Conservation (phyloP, 2,888 invertebrate genomes). For the Papilio gigon region DNA sequence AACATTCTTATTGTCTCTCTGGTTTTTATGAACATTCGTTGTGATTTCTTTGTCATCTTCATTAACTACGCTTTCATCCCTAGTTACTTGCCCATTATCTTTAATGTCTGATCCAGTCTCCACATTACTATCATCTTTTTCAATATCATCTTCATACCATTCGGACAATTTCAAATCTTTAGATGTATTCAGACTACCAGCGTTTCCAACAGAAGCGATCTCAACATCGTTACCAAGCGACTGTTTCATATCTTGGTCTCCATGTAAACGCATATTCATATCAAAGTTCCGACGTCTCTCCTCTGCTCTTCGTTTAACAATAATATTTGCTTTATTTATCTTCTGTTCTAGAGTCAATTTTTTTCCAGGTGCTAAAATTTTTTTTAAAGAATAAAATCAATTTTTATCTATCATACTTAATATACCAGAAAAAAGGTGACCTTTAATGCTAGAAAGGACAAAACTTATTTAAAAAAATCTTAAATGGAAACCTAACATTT, state of each 20-base stretch:
- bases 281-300: conserved; percentile 46
- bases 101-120: background rate
- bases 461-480: background rate
- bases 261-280: conserved; percentile 37
- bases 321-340: conserved; percentile 64
- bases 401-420: background rate
- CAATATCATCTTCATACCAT: background rate
- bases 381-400: conserved; percentile 31
- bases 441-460: background rate
- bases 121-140: background rate
- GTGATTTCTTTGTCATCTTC: background rate
- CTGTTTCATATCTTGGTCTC: conserved; percentile 23
- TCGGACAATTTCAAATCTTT: background rate
- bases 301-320: conserved; percentile 58
- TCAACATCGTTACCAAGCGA: conserved; percentile 30
- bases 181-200: background rate
- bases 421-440: too few relatives aligned
- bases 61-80: background rate
- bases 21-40: background rate
- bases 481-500: too few relatives aligned
- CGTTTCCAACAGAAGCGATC: background rate
- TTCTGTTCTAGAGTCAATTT: conserved; percentile 61
- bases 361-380: conserved; percentile 58
- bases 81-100: conserved; percentile 7
- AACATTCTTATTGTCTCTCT: background rate